Base-by-base conservation (phyloP, 2,888 invertebrate genomes). In the Cephonodes hylas region DNA sequence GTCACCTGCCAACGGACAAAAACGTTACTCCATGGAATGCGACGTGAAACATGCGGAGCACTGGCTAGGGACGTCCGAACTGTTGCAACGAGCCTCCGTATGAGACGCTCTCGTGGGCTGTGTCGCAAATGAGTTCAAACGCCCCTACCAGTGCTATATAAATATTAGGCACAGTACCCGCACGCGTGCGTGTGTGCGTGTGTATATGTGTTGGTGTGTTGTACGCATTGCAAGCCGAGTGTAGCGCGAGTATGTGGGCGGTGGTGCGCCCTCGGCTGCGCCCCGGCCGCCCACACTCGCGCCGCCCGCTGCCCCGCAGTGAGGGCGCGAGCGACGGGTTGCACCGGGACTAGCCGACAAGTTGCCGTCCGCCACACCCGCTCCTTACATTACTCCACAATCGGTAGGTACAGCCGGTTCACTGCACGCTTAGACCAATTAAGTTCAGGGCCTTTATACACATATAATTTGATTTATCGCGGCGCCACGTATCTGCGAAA, bases 1-100 rank as follows among this genome's bases (percentile, higher is more conserved):
- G 69, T 77, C 72, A 77, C 78, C 78, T 79, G 79, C 3, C 61
- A 45, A 59, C 3, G 42, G 7, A 62, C n/a, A 46, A 3, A 2
- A 0, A 23, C 2, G 31, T 27, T 20, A 38, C 20, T 23, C 7
- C 5, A 7, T 8, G 15, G 27, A 0, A 27, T 5, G n/a, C 15
- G 7, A 27, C 27, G 3, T 18, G 25, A 20, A 20, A 38, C 4
- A n/a, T 10, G n/a, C n/a, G n/a, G n/a, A n/a, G n/a, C n/a, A 38
- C 13, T 25, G 7, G 0, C 13, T 5, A 31, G 18, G 10, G 27
- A 7, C 18, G 18, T 20, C 10, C 18, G 5, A 27, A 53, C 53
- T 31, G 8, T 25, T 48, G 18, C 8, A 6, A n/a, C 15, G 10
- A 31, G 8, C n/a, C n/a, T n/a, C n/a, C n/a, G n/a, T n/a, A n/a